Conservation (phyloP, 1,140 invertebrate genomes). For the Potamilus streckersoni region DNA sequence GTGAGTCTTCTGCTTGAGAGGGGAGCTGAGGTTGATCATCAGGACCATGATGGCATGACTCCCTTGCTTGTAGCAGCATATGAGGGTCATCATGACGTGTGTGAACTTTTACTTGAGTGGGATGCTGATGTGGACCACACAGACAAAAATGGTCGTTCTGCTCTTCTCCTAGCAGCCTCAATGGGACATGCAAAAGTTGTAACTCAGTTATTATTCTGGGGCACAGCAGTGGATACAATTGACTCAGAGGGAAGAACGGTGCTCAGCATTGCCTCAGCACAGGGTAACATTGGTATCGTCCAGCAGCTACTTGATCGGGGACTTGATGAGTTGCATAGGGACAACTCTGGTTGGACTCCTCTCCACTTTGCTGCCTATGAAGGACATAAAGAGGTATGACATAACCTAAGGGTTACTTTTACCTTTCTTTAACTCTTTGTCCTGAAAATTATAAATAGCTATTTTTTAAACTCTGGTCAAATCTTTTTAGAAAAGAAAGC, state of each 20-base stretch:
- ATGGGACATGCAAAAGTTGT: constrained; percentile 88
- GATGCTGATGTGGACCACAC: constrained; percentile 88
- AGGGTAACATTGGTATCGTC: constrained; percentile 86
- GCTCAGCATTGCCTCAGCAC: constrained; percentile 82
- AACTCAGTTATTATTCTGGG: constrained; percentile 85
- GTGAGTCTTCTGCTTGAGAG: constrained; percentile 79
- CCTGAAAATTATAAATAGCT: too few species aligned
- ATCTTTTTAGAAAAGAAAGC: too few species aligned
- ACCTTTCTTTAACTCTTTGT: too few species aligned
- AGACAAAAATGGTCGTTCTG: constrained; percentile 82
- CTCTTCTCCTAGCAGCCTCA: constrained; percentile 83
- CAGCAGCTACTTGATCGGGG: constrained; percentile 88
- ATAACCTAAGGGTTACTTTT: too few species aligned
- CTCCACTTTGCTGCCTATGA: constrained; percentile 93
- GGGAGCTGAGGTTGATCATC: constrained; percentile 79
- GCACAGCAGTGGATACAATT: constrained; percentile 89
- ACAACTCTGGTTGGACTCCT: constrained; percentile 90
- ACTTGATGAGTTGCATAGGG: constrained; percentile 73
- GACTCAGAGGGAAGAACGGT: constrained; percentile 91
- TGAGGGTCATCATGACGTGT: constrained; percentile 76
- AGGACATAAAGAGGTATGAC: constrained; percentile 88
- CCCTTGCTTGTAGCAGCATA: constrained; percentile 87
- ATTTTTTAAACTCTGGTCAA: too few species aligned
- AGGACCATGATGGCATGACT: constrained; percentile 93
- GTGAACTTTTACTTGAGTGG: constrained; percentile 85